phyloP scores from a whole-genome alignment of 2,113 vertebrate genomes.

The Ceyx melanurus region DNA sequence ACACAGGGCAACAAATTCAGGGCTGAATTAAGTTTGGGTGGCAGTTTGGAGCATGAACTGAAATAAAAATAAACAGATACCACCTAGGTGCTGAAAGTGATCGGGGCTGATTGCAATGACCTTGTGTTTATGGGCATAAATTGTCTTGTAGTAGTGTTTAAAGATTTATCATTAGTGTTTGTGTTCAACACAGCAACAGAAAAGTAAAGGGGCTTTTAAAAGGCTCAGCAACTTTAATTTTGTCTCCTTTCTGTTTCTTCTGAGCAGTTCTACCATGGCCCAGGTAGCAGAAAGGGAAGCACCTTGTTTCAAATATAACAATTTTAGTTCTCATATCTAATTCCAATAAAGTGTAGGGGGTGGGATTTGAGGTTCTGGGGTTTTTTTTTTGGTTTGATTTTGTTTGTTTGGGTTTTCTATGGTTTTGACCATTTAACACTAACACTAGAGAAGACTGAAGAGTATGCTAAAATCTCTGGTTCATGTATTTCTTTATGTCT shows the following conservation, averaged over 20 bases:
- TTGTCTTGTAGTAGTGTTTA: neutral
- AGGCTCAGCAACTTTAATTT: neutral
- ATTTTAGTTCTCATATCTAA: neutral
- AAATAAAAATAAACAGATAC: neutral
- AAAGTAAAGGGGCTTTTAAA: neutral
- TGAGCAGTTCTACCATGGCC: neutral
- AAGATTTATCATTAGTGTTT: neutral
- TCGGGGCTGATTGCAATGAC: neutral
- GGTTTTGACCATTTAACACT: no score
- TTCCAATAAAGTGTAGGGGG: neutral
- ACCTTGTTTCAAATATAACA: neutral
- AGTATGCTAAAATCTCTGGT: neutral
- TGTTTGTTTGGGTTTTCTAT: no score
- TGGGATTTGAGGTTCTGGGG: neutral
- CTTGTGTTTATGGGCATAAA: neutral
- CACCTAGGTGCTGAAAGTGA: neutral
- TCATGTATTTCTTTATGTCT: neutral
- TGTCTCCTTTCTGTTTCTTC: neutral
- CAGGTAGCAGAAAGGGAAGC: neutral
- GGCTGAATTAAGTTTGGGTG: neutral
- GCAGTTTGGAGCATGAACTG: neutral
- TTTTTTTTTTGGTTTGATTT: no score
- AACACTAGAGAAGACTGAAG: neutral
- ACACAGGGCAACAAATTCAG: neutral
- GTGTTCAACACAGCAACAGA: neutral